Percentiles rank a stretch among this genome's conserved stretches.
Conservation (phyloP, 2,113 vertebrate genomes). For the Motacilla alba region DNA sequence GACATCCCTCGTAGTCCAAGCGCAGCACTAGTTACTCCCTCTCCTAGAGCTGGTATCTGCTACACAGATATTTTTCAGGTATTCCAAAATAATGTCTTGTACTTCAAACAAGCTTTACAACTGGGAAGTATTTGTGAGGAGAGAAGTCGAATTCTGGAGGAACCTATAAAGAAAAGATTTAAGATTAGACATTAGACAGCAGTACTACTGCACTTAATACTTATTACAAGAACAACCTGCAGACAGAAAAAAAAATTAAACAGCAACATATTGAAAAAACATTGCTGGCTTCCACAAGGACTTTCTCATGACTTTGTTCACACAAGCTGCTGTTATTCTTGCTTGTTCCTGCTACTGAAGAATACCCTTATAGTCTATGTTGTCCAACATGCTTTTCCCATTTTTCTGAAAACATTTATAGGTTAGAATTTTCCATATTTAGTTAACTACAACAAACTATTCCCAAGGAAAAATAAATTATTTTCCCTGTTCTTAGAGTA, state of each 20-base stretch:
- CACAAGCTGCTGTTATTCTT: background rate
- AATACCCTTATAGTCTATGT: background rate
- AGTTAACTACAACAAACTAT: background rate
- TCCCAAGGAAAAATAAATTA: background rate
- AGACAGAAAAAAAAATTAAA: background rate
- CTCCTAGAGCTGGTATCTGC: background rate
- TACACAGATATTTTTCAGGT: background rate
- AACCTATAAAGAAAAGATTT: constrained; percentile 70
- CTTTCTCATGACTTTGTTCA: accelerated
- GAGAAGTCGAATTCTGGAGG: constrained; percentile 98
- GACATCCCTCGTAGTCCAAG: background rate
- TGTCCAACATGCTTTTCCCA: background rate
- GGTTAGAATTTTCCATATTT: background rate
- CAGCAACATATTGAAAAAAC: background rate
- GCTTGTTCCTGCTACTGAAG: background rate
- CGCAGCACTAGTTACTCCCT: background rate
- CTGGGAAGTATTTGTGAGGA: constrained; percentile 95
- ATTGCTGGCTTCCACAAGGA: too few relatives aligned
- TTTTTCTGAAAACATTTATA: background rate
- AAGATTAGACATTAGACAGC: background rate
- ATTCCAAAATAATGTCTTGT: background rate
- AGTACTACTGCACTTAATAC: background rate
- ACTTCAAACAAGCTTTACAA: constrained; percentile 94
- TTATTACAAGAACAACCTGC: background rate
- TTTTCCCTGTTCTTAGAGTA: background rate